Conservation (phyloP, 2,113 vertebrate genomes). For the Chloropsis cyanopogon region DNA sequence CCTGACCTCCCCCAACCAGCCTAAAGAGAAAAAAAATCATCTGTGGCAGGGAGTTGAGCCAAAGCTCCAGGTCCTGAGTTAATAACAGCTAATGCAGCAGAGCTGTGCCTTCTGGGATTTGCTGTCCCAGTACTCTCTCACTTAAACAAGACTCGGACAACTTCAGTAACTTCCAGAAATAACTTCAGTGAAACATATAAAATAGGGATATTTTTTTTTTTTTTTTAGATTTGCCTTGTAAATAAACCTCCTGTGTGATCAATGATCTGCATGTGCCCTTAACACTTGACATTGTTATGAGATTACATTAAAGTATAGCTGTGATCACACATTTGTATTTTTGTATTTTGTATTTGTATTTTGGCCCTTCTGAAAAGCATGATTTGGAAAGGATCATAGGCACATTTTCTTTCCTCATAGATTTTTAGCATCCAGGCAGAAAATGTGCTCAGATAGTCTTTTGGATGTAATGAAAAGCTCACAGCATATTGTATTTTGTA, state of each 20-base stretch:
- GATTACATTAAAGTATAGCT: neutral
- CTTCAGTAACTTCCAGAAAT: neutral
- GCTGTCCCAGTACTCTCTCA: neutral
- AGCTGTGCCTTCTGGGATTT: neutral
- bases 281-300: neutral
- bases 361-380: slow-evolving; percentile 2
- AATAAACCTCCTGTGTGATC: neutral
- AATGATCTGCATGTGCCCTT: neutral
- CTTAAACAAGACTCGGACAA: neutral
- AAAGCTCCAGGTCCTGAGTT: neutral
- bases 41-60: neutral
- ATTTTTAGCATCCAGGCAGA: slow-evolving; percentile 35
- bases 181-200: neutral
- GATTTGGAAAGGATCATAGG: slow-evolving; percentile 5
- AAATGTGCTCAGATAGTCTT: neutral
- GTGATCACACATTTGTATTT: neutral
- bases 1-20: neutral
- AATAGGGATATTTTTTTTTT: accelerated
- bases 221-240: neutral
- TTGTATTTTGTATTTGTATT: slow-evolving; percentile 5
- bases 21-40: neutral
- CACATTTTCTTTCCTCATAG: slow-evolving; percentile 19
- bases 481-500: neutral
- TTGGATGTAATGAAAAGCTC: slow-evolving; percentile 20
- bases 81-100: neutral